A percentile compares a stretch with the other conserved stretches of the same genome.
These are phyloP conservation scores for Gymnorhina tibicen DNA, from an alignment of 2,113 vertebrate genomes.

Conservation along the genomic window DNA sequence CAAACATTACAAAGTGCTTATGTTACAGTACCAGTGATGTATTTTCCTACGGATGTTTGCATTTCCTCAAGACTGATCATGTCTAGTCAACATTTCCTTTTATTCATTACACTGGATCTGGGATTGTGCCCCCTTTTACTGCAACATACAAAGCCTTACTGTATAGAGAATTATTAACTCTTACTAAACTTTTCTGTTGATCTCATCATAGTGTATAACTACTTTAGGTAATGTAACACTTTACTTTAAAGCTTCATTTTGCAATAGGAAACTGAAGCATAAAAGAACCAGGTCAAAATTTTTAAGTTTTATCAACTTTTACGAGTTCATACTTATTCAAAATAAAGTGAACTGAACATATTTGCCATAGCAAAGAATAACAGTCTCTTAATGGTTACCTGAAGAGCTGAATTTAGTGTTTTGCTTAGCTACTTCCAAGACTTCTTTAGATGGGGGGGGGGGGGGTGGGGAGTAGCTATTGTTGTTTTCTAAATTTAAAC, in stretches of 20 bases:
- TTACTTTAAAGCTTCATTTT: background rate
- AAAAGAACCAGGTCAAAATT: background rate
- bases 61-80: background rate
- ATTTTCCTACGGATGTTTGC: background rate
- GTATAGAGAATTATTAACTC: background rate
- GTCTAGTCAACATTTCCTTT: background rate
- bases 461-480: background rate
- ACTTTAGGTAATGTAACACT: background rate
- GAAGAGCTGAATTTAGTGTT: background rate
- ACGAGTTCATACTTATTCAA: background rate
- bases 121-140: background rate
- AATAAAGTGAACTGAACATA: background rate
- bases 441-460: background rate
- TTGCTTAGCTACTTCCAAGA: background rate
- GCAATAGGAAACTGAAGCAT: background rate
- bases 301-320: background rate
- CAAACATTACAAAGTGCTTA: background rate
- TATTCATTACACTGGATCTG: background rate
- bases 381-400: background rate
- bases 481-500: background rate
- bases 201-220: background rate
- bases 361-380: background rate
- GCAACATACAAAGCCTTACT: background rate
- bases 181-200: background rate
- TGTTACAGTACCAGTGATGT: background rate